A percentile compares a stretch with the other conserved stretches of the same genome.
Evolutionary conservation across 1,140 invertebrate species (phyloP).

Genomic region (Solen grandis): DNA sequence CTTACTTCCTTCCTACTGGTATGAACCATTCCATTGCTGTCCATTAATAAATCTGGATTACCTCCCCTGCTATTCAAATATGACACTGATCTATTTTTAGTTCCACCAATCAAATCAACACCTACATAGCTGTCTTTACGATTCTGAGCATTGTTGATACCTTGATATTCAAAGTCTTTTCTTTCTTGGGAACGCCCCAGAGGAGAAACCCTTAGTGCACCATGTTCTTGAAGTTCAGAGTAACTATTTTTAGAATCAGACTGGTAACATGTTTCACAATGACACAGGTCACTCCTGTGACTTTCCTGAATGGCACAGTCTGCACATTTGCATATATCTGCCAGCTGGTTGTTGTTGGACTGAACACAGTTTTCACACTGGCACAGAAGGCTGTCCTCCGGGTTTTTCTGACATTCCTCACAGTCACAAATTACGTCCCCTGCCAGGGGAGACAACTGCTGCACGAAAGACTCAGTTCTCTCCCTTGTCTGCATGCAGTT

Average conservation of each 20-base stretch:
- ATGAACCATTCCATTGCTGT: too few relatives aligned
- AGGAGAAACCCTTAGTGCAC: slow-evolving; percentile 4
- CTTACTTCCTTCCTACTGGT: too few relatives aligned
- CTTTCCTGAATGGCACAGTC: neutral
- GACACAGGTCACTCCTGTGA: neutral
- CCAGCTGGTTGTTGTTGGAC: neutral
- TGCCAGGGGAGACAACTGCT: neutral
- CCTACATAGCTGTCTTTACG: too few relatives aligned
- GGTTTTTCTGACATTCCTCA: slow-evolving; percentile 35
- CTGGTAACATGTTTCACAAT: neutral
- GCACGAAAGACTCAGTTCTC: neutral
- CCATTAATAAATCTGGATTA: too few relatives aligned
- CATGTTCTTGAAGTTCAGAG: neutral
- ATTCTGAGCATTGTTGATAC: too few relatives aligned
- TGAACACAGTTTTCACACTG: slow-evolving; percentile 35
- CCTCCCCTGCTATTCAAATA: too few relatives aligned
- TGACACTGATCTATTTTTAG: too few relatives aligned
- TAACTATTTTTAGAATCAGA: neutral
- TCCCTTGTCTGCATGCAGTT: slow-evolving; percentile 27
- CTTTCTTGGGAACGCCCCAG: slow-evolving; percentile 13
- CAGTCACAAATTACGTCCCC: slow-evolving; percentile 27
- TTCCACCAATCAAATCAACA: too few relatives aligned
- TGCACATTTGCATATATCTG: neutral
- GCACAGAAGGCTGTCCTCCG: slow-evolving; percentile 24
- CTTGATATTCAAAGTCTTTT: slow-evolving; percentile 5